Evolutionary conservation across 64 coral and sea anemone species (phyloP).

Genomic region (Pocillopora verrucosa): DNA sequence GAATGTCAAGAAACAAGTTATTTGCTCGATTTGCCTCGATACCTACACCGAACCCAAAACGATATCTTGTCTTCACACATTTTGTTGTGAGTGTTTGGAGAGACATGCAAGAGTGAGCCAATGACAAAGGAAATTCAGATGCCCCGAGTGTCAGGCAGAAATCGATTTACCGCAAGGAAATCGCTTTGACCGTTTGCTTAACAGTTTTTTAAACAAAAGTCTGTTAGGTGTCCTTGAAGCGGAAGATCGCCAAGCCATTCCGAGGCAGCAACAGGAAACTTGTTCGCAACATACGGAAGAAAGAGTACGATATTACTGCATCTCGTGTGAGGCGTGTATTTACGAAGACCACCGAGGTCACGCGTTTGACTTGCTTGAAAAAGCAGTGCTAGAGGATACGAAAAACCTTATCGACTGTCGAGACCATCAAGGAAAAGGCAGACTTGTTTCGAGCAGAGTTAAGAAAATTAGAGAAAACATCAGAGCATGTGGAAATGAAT

Average conservation of each 20-base stretch:
- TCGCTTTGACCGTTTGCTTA: background rate
- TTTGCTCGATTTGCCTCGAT: slow-evolving; percentile 31
- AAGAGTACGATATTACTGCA: background rate
- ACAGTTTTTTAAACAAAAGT: slow-evolving; percentile 30
- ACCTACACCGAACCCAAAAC: background rate
- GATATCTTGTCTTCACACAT: too few species aligned
- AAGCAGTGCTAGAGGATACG: background rate
- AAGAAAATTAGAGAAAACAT: background rate
- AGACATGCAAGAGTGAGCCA: background rate
- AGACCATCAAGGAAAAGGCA: background rate
- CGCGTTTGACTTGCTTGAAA: background rate
- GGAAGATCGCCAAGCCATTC: background rate
- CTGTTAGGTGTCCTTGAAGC: background rate
- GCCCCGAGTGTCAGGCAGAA: slow-evolving; percentile 17
- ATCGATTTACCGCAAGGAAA: slow-evolving; percentile 6
- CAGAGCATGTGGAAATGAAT: background rate
- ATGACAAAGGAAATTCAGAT: background rate
- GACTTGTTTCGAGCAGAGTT: background rate
- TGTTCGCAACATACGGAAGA: background rate
- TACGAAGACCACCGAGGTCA: slow-evolving; percentile 14
- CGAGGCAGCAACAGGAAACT: background rate
- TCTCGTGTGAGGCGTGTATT: background rate
- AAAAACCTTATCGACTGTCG: background rate
- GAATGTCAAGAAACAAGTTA: slow-evolving; percentile 18
- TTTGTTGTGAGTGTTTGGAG: too few species aligned